Evolutionary conservation across 2,113 vertebrate genomes (phyloP), one percentile per base, ranked within the genome.

Genomic region (Oncorhynchus mykiss): DNA sequence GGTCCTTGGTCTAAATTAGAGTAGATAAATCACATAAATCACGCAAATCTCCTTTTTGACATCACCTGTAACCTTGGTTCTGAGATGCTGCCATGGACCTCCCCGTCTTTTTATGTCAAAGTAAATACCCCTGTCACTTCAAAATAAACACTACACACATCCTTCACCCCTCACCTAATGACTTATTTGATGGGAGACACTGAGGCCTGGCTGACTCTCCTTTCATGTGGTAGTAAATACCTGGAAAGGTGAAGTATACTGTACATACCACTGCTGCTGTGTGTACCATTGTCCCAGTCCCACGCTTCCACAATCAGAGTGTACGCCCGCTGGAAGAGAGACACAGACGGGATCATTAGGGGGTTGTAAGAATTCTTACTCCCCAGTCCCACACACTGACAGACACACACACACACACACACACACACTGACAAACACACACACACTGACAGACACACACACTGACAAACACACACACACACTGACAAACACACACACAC

Each of bases 291-390:
- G 92, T 99, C 96, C 93, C 91, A 94, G 88, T 99, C 96, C 97
- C 95, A 97, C n/a, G 95, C 96, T 87, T 98, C 97, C 85, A 99
- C 86, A 51, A 97, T 94, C 88, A 99, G 93, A 0, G 96, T 98
- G 90, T 95, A 98, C 0, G 94, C 95, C 77, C 96, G 49, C 69
- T 67, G 78, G 14, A 74, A 74, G 14, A 67, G 62, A 65, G 34
- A 71, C 18, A 80, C 22, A 73, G 22, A 60, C 18, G 13, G n/a
- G 6, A 25, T 49, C 67, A 54, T 48, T 67, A 74, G 65, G 71
- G 31, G 67, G 69, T 51, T 29, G 57, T 67, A 75, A 13, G n/a
- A 57, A 57, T 51, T 27, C 51, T 66, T 4, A 77, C 31, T 11
- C 5, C 24, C 27, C 2, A 45, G 39, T 11, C 39, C 8, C 9